phyloP scores from a whole-genome alignment of 2,113 vertebrate species.

The Hyperopisus bebe region DNA sequence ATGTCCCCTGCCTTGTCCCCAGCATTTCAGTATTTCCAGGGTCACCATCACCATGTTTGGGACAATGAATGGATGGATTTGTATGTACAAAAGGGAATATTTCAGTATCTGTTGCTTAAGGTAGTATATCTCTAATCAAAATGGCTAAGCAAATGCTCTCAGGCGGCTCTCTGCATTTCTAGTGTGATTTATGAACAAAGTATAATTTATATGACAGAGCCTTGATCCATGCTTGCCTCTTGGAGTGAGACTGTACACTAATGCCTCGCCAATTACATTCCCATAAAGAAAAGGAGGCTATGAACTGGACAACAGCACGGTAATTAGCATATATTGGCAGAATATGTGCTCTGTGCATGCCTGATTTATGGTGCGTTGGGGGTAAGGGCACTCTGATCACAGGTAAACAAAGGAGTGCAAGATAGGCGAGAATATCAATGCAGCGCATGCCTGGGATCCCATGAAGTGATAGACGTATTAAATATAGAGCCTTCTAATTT shows the following conservation, averaged over 20 bases:
- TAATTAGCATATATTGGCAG: conserved; percentile 54
- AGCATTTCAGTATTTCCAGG: background rate
- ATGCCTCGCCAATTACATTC: conserved; percentile 40
- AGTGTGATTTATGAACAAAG: conserved; percentile 51
- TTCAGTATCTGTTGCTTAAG: background rate
- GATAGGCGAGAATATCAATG: background rate
- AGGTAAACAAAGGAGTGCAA: conserved; percentile 28
- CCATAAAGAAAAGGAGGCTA: conserved; percentile 42
- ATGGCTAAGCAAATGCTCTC: background rate
- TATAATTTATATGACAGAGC: conserved; percentile 54
- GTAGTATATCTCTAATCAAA: conserved; percentile 10
- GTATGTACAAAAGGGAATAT: background rate
- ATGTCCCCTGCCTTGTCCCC: background rate
- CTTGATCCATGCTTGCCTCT: conserved; percentile 47
- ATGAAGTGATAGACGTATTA: background rate
- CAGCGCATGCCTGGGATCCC: background rate
- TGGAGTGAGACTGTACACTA: conserved; percentile 39
- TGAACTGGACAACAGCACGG: conserved; percentile 47
- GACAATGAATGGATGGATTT: background rate
- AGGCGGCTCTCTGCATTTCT: conserved; percentile 20
- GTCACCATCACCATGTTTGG: background rate
- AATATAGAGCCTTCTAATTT: background rate
- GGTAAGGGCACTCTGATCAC: conserved; percentile 38
- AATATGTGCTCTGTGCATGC: conserved; percentile 34
- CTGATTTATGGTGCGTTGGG: conserved; percentile 45